A percentile compares a stretch with the other conserved stretches of the same genome.
These are phyloP conservation scores for Dryas iulia DNA, from an alignment of 1,140 invertebrate species.

Conservation along the genomic window DNA sequence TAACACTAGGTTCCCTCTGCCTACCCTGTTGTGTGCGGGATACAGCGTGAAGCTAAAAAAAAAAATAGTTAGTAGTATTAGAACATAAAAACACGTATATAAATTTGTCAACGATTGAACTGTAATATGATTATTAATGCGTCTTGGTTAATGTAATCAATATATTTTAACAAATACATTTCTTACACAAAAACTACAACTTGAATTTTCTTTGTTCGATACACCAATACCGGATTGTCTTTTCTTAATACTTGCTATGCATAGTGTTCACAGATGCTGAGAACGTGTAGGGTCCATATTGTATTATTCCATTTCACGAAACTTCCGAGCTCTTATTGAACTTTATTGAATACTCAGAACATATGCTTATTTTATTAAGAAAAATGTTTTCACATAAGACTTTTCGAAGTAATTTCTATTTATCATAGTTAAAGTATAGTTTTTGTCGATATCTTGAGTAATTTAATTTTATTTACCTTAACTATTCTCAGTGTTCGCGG, in stretches of 20 bases:
- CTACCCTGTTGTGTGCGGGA: too few species aligned
- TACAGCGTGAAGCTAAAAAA: too few species aligned
- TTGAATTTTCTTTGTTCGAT: slow-evolving; percentile 9
- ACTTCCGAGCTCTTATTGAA: slow-evolving; percentile 16
- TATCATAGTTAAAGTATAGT: too few species aligned
- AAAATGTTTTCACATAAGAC: background rate
- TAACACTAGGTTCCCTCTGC: too few species aligned
- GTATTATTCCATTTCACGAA: slow-evolving; percentile 20
- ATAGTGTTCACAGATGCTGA: slow-evolving; percentile 23
- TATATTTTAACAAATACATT: too few species aligned
- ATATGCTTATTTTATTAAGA: slow-evolving; percentile 13
- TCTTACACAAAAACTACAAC: background rate
- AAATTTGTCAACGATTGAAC: background rate
- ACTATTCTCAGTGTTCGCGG: too few species aligned
- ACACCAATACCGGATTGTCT: slow-evolving; percentile 13
- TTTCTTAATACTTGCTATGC: slow-evolving; percentile 23
- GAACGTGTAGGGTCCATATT: slow-evolving; percentile 23
- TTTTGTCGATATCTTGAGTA: too few species aligned
- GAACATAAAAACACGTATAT: background rate
- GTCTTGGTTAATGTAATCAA: too few species aligned
- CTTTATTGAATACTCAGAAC: slow-evolving; percentile 15
- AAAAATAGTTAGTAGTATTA: too few species aligned
- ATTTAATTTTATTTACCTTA: too few species aligned
- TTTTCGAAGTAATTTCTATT: background rate
- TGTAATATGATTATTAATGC: too few species aligned